Conservation (phyloP, 2,888 invertebrate genomes). For the Rapana venosa region DNA sequence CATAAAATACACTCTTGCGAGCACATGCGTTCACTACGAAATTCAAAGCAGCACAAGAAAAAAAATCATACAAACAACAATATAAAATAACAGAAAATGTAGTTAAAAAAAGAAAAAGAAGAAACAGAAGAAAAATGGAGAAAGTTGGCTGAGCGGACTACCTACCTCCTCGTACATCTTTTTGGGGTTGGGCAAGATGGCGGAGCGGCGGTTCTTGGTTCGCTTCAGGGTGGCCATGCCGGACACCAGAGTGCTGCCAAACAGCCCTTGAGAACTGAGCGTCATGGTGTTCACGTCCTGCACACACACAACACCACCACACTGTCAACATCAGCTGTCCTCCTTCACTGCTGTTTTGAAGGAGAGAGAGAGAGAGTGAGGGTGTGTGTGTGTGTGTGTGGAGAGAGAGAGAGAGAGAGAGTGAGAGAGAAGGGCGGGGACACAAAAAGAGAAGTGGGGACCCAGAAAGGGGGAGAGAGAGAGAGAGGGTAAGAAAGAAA, state of each 20-base stretch:
- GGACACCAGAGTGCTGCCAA: constrained; percentile 67
- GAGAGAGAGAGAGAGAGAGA: not conserved
- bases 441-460: too few species aligned
- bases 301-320: not conserved
- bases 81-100: too few species aligned
- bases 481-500: too few species aligned
- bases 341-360: not conserved
- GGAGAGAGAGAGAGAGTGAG: not conserved
- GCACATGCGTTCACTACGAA: too few species aligned
- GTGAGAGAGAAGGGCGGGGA: too few species aligned
- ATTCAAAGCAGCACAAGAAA: too few species aligned
- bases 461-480: too few species aligned
- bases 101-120: too few species aligned
- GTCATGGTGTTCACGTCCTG: constrained; percentile 81
- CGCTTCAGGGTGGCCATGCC: constrained; percentile 74
- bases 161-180: constrained; percentile 96
- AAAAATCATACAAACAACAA: too few species aligned
- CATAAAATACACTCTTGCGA: too few species aligned
- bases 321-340: not conserved
- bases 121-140: too few species aligned
- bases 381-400: not conserved
- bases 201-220: constrained; percentile 82
- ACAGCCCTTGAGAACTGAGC: constrained; percentile 64
- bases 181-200: constrained; percentile 91
- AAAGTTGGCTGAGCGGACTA: not conserved